These are phyloP conservation scores for Toxostoma redivivum DNA, from an alignment of 2,113 vertebrate genomes.

Conservation along the genomic window DNA sequence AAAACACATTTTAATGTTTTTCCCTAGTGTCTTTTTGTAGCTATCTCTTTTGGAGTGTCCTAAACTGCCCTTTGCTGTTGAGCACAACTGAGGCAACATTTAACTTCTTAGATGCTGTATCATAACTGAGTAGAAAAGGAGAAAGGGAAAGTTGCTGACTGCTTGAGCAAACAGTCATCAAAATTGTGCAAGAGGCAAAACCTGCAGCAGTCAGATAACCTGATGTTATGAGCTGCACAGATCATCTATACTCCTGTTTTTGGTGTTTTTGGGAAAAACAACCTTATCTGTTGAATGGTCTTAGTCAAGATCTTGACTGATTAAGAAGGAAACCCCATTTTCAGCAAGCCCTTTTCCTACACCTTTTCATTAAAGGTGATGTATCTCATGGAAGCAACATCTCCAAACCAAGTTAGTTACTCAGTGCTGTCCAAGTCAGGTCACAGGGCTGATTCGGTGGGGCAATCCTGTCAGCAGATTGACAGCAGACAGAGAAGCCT, in stretches of 20 bases:
- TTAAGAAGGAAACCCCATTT: neutral
- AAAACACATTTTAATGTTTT: neutral
- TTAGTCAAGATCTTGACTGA: neutral
- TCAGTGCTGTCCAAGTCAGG: neutral
- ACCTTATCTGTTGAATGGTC: neutral
- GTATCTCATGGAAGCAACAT: neutral
- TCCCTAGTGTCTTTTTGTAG: neutral
- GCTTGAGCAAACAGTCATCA: neutral
- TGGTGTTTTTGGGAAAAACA: neutral
- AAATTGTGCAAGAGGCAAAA: neutral
- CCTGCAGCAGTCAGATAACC: neutral
- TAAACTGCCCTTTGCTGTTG: neutral
- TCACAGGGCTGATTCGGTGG: fast-evolving
- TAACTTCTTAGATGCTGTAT: neutral
- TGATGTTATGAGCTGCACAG: neutral
- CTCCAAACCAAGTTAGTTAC: neutral
- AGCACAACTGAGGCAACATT: neutral
- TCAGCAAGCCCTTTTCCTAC: neutral
- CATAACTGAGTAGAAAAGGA: neutral
- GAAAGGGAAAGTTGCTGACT: neutral
- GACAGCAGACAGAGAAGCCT: neutral
- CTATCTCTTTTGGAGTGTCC: neutral
- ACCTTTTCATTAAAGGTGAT: neutral
- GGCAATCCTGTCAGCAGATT: neutral
- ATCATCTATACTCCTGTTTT: neutral